phyloP scores from a whole-genome alignment of 2,888 invertebrate genomes.

The Trachelus iudaicus region DNA sequence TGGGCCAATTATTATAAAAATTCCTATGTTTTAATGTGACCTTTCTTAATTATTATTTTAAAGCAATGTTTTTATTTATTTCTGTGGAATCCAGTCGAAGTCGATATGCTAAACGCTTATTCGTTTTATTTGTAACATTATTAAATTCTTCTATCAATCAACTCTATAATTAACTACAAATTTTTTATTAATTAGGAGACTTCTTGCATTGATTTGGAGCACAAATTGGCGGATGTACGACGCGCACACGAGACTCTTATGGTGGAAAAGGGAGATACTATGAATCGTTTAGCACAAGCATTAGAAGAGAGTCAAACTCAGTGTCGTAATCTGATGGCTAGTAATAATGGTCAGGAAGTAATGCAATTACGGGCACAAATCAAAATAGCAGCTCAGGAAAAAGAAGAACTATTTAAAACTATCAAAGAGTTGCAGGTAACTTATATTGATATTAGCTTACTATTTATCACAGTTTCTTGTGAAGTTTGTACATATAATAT shows the following conservation, averaged over 20 bases:
- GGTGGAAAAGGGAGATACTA: slow-evolving; percentile 73
- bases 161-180: neutral
- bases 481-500: neutral
- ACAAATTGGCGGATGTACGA: slow-evolving; percentile 67
- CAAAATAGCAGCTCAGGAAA: slow-evolving; percentile 68
- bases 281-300: slow-evolving; percentile 72
- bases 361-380: slow-evolving; percentile 67
- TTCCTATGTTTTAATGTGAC: slow-evolving; percentile 11
- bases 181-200: slow-evolving; percentile 41
- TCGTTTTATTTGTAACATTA: neutral
- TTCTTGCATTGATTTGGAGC: slow-evolving; percentile 49
- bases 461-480: neutral
- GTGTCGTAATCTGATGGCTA: slow-evolving; percentile 65
- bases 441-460: neutral
- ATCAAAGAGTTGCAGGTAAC: slow-evolving; percentile 50
- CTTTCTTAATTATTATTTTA: neutral
- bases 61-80: neutral
- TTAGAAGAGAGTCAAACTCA: slow-evolving; percentile 72
- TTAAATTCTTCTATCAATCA: neutral
- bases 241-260: slow-evolving; percentile 72
- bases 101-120: neutral
- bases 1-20: slow-evolving; percentile 40
- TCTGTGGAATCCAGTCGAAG: neutral
- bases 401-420: slow-evolving; percentile 65
- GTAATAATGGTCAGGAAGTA: slow-evolving; percentile 66